Percentiles rank a stretch among this genome's conserved stretches.
Evolutionary conservation across 2,888 invertebrate species (phyloP).

Genomic region (Tubiluchus corallicola): DNA sequence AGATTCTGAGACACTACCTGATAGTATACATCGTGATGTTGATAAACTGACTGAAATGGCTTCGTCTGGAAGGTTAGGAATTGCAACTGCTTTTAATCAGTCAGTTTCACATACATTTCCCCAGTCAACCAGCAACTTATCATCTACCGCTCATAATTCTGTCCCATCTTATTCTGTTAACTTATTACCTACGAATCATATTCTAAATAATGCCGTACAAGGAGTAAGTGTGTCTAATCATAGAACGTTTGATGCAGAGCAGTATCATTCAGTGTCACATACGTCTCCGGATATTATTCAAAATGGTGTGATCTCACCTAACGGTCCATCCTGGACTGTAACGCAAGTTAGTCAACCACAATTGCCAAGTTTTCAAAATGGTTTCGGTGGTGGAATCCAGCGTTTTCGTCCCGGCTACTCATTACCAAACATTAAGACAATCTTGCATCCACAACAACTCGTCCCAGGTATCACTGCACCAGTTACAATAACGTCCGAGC

Average conservation of each 20-base stretch:
- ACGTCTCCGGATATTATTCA: background rate
- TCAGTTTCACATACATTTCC: background rate
- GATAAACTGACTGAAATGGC: background rate
- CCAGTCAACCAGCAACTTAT: background rate
- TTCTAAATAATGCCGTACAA: too few relatives aligned
- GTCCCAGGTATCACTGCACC: background rate
- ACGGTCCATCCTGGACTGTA: background rate
- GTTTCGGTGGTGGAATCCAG: background rate
- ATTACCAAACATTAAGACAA: conserved; percentile 3
- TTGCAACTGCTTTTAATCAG: background rate
- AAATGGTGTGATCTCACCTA: background rate
- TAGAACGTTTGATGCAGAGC: too few relatives aligned
- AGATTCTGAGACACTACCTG: background rate
- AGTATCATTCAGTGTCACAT: background rate
- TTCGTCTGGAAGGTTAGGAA: background rate
- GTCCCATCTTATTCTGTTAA: background rate
- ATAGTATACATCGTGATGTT: background rate
- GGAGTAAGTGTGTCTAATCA: too few relatives aligned
- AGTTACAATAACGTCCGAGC: too few relatives aligned
- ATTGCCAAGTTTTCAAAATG: conserved; percentile 3
- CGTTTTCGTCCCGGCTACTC: background rate
- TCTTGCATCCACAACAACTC: conserved; percentile 1
- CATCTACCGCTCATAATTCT: background rate
- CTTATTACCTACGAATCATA: background rate
- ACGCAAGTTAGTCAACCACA: too few relatives aligned